A percentile compares a stretch with the other conserved stretches of the same genome.
Evolutionary conservation across 2,888 invertebrate species (phyloP).

Genomic region (Epicampocera succincta): DNA sequence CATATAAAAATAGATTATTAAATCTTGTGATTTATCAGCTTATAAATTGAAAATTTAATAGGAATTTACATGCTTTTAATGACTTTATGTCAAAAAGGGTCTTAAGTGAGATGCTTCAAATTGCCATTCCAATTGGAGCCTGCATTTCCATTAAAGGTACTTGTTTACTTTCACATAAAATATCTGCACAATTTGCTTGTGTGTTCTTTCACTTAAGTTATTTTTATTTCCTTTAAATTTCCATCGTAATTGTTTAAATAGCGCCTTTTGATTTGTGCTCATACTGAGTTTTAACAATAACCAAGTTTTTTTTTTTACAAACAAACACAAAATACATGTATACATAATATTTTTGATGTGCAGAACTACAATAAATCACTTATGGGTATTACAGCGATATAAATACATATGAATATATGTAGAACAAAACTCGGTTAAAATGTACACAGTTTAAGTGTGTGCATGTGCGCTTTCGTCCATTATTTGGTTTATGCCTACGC

Average conservation of each 20-base stretch:
- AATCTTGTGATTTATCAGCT: background rate
- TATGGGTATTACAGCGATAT: too few species aligned
- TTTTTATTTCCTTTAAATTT: slow-evolving; percentile 30
- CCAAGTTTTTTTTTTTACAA: background rate
- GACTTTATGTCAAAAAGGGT: slow-evolving; percentile 32
- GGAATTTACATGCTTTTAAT: slow-evolving; percentile 27
- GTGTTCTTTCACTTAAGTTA: slow-evolving; percentile 47
- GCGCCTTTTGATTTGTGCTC: slow-evolving; percentile 25
- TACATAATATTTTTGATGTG: background rate
- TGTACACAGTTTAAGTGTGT: too few species aligned
- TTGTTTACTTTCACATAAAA: slow-evolving; percentile 13
- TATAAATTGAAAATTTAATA: slow-evolving; percentile 23
- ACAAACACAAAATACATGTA: background rate
- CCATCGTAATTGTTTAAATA: slow-evolving; percentile 25
- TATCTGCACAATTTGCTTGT: slow-evolving; percentile 26
- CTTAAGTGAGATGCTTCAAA: slow-evolving; percentile 17
- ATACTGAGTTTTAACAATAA: slow-evolving; percentile 29
- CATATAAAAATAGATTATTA: background rate
- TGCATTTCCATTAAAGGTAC: slow-evolving; percentile 7
- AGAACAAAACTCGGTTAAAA: too few species aligned
- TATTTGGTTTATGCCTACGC: too few species aligned
- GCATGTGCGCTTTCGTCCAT: too few species aligned
- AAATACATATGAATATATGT: too few species aligned
- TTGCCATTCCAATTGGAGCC: slow-evolving; percentile 6
- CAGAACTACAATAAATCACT: background rate